phyloP scores from a whole-genome alignment of 2,797 vertebrate genomes.

The Epinephelus malabaricus region DNA sequence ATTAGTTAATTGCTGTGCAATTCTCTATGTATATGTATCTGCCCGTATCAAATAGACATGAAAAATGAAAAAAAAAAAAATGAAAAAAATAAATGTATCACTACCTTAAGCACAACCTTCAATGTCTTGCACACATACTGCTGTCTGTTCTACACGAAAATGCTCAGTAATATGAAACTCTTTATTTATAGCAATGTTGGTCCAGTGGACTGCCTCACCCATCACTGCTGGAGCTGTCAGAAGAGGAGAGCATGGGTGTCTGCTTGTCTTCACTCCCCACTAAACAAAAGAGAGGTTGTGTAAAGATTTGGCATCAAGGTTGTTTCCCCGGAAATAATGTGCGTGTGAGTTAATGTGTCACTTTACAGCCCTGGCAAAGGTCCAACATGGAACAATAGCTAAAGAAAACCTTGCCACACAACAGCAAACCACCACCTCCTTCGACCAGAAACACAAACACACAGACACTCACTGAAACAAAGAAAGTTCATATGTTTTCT shows the following conservation, averaged over 20 bases:
- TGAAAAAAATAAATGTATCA: background rate
- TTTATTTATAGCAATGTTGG: background rate
- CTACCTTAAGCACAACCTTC: background rate
- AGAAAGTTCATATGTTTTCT: background rate
- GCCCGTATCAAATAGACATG: no score
- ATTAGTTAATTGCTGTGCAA: no score
- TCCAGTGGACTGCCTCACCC: constrained; percentile 61
- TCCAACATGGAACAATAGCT: constrained; percentile 18
- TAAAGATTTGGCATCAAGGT: constrained; percentile 29
- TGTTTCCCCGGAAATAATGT: constrained; percentile 28
- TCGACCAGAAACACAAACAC: background rate
- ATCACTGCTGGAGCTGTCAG: constrained; percentile 18
- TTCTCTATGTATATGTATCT: no score
- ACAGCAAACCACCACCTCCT: background rate
- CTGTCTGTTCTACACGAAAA: background rate
- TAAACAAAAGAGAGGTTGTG: constrained; percentile 68
- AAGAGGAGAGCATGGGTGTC: constrained; percentile 6
- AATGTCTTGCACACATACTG: background rate
- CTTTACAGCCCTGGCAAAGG: constrained; percentile 33
- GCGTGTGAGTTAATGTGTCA: constrained; percentile 54
- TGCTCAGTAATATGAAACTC: background rate
- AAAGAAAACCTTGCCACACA: constrained; percentile 2
- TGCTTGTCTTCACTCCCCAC: constrained; percentile 44
- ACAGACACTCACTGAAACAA: background rate
- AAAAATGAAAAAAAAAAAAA: no score